A percentile compares a stretch with the other conserved stretches of the same genome.
phyloP scores from a whole-genome alignment of 2,888 invertebrate species.

The Teleiodes luculella region DNA sequence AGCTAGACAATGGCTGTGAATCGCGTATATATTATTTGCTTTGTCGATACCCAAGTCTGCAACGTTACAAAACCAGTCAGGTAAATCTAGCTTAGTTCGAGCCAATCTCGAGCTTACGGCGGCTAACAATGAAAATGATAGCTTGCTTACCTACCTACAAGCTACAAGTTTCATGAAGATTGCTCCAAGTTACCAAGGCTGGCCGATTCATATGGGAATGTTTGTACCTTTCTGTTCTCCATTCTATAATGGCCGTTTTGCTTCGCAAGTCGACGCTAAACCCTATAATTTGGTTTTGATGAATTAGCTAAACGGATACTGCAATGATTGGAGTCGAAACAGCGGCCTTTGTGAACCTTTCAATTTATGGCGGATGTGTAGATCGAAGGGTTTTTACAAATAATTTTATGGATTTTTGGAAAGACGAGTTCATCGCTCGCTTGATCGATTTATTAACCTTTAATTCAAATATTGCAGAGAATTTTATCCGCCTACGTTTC shows the following conservation, averaged over 20 bases:
- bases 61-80: background rate
- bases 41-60: background rate
- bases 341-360: conserved; percentile 40
- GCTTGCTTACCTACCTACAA: background rate
- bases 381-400: conserved; percentile 44
- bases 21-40: background rate
- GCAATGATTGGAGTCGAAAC: conserved; percentile 46
- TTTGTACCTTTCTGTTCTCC: conserved; percentile 4
- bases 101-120: conserved; percentile 2
- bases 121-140: conserved; percentile 5
- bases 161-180: background rate
- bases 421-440: conserved; percentile 41
- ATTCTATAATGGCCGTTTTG: conserved; percentile 8
- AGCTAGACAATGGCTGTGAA: background rate
- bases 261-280: conserved; percentile 34
- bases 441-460: conserved; percentile 25
- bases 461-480: background rate
- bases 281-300: conserved; percentile 66
- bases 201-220: conserved; percentile 10
- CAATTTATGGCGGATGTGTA: conserved; percentile 51
- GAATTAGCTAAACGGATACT: conserved; percentile 59
- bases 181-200: conserved; percentile 3
- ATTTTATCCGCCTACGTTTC: background rate
- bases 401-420: conserved; percentile 36
- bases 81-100: background rate